phyloP scores from a whole-genome alignment of 1,140 invertebrate genomes.

The Conus betulinus region DNA sequence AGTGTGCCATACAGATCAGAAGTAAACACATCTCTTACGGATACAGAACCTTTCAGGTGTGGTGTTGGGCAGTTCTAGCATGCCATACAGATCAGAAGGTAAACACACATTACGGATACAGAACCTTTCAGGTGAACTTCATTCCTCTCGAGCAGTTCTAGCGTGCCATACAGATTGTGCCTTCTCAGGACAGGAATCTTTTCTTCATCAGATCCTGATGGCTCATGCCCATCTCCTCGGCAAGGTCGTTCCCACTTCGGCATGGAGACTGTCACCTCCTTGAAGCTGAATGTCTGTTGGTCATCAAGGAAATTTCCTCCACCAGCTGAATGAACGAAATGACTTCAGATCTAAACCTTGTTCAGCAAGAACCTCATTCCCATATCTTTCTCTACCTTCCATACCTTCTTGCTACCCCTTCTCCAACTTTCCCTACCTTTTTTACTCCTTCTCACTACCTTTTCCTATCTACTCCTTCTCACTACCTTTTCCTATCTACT shows the following conservation, averaged over 20 bases:
- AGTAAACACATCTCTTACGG: no score
- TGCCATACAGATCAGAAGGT: neutral
- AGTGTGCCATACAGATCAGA: no score
- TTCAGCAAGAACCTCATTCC: no score
- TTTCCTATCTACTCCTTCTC: no score
- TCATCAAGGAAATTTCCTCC: slow-evolving; percentile 17
- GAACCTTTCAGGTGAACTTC: neutral
- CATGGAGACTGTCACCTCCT: neutral
- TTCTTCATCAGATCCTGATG: slow-evolving; percentile 14
- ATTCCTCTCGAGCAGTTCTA: neutral
- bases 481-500: no score
- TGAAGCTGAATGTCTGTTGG: neutral
- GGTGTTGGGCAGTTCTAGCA: neutral
- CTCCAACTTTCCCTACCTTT: neutral
- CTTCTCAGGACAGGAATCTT: slow-evolving; percentile 28
- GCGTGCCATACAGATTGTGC: slow-evolving; percentile 12
- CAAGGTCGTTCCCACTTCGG: neutral
- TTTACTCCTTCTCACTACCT: neutral
- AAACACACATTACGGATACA: no score
- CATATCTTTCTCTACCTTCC: neutral
- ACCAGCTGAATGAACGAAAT: slow-evolving; percentile 14
- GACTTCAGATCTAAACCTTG: no score
- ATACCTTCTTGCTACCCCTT: neutral
- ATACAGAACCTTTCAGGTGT: neutral
- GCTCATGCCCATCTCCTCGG: neutral